Evolutionary conservation across 2,113 vertebrate genomes (phyloP), one percentile per base, ranked within the genome.

Genomic region (Sander lucioperca): DNA sequence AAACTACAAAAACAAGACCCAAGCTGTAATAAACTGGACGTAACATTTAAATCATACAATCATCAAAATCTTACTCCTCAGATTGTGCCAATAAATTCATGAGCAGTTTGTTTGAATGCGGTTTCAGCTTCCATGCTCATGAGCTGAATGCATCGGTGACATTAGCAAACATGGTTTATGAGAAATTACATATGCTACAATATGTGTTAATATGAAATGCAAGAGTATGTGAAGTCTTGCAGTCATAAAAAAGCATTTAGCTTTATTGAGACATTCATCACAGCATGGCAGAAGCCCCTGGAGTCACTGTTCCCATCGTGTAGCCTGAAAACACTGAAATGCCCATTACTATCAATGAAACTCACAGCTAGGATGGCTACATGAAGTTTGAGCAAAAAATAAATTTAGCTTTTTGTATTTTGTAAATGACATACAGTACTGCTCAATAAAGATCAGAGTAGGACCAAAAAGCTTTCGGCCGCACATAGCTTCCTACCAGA

Each of bases 231-330:
- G 11, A 79, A 78, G 73, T 80, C 73, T 30, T 47, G 43, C 58
- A 78, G 75, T 88, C 83, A 78, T 84, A 84, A 90, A 86, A 84
- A 72, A 80, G 8, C 78, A 84, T 88, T 89, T 86, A 79, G 68
- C 75, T 80, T 74, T 78, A 90, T 85, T 89, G 69, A 62, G 12
- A 68, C 75, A 89, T 86, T 45, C 64, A 87, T 89, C 80, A 83
- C 62, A 69, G 64, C 27, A 27, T 57, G 72, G 68, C 86, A 85
- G 88, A 66, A 30, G 79, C 67, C 85, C 69, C 80, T 75, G 71
- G 62, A 87, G 82, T 80, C 84, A 59, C 48, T 67, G 5, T 5
- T 66, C 15, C 36, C 50, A 75, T 81, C 65, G 63, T 67, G 50
- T 43, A 69, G 67, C 58, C 27, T 68, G 61, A 57, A 16, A 43